These are phyloP conservation scores for Tokudaia tokunoshimensis DNA, from an alignment of 2,797 vertebrate genomes.

Conservation along the genomic window DNA sequence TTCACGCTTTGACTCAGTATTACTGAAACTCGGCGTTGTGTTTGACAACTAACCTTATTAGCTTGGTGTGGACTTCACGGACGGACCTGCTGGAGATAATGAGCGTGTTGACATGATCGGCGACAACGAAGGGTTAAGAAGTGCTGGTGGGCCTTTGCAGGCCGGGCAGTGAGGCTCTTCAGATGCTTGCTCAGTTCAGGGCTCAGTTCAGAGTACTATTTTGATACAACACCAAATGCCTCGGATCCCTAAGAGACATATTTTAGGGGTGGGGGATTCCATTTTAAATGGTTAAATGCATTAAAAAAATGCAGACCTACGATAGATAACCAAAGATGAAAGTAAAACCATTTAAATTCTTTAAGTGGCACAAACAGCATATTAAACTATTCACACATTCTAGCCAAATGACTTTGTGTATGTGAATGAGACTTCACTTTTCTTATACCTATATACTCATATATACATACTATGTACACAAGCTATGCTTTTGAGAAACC, in stretches of 20 bases:
- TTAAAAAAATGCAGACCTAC: conserved; percentile 44
- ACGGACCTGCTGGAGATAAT: conserved; percentile 47
- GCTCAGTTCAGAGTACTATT: neutral
- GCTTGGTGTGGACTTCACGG: neutral
- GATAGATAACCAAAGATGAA: conserved; percentile 24
- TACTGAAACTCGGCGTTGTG: neutral
- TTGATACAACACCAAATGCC: conserved; percentile 33
- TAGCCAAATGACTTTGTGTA: neutral
- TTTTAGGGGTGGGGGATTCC: neutral
- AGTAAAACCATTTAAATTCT: conserved; percentile 35
- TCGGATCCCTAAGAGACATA: conserved; percentile 41
- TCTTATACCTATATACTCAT: neutral
- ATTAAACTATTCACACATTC: conserved; percentile 26
- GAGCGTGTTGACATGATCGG: neutral
- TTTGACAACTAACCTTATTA: conserved; percentile 11
- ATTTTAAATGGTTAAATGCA: conserved; percentile 27
- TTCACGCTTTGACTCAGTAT: conserved; percentile 2
- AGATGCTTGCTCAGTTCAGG: neutral
- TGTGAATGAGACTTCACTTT: neutral
- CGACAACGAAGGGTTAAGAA: conserved; percentile 33
- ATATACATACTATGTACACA: neutral
- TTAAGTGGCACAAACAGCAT: neutral
- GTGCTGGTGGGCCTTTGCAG: neutral
- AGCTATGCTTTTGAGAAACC: neutral
- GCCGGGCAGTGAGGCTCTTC: neutral